Percentiles rank a stretch among this genome's conserved stretches.
Conservation (phyloP, 2,888 invertebrate species). For the Mycalesis mineus region DNA sequence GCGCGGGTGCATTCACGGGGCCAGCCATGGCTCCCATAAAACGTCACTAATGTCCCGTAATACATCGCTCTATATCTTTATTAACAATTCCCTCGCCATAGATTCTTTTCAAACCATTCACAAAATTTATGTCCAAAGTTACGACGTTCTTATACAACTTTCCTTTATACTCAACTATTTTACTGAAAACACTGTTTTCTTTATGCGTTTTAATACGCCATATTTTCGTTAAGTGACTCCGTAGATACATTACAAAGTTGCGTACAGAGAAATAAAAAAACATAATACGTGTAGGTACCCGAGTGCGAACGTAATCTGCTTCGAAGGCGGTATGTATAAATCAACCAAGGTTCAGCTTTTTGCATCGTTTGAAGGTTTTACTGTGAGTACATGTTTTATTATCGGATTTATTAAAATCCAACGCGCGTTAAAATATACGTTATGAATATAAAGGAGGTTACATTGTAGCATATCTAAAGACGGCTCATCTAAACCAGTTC, state of each 20-base stretch:
- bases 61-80: slow-evolving; percentile 75
- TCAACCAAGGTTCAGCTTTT: slow-evolving; percentile 60
- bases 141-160: slow-evolving; percentile 68
- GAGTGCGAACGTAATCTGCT: slow-evolving; percentile 59
- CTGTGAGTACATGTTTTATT: slow-evolving; percentile 52
- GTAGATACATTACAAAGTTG: slow-evolving; percentile 64
- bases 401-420: slow-evolving; percentile 55
- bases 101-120: slow-evolving; percentile 68
- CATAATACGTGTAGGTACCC: slow-evolving; percentile 34
- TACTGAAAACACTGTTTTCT: slow-evolving; percentile 76
- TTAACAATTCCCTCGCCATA: slow-evolving; percentile 73
- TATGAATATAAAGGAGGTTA: slow-evolving; percentile 41
- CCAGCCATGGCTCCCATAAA: slow-evolving; percentile 63
- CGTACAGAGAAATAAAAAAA: slow-evolving; percentile 58
- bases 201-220: slow-evolving; percentile 72
- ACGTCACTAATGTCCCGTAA: slow-evolving; percentile 70
- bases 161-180: slow-evolving; percentile 72
- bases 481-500: slow-evolving; percentile 32
- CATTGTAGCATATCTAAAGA: slow-evolving; percentile 45
- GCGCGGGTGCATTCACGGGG: slow-evolving; percentile 61
- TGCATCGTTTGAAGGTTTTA: slow-evolving; percentile 51
- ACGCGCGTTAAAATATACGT: slow-evolving; percentile 47
- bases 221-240: slow-evolving; percentile 72
- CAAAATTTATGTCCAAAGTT: slow-evolving; percentile 69
- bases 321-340: slow-evolving; percentile 65